phyloP scores from a whole-genome alignment of 2,888 invertebrate species.

The Muscina levida region DNA sequence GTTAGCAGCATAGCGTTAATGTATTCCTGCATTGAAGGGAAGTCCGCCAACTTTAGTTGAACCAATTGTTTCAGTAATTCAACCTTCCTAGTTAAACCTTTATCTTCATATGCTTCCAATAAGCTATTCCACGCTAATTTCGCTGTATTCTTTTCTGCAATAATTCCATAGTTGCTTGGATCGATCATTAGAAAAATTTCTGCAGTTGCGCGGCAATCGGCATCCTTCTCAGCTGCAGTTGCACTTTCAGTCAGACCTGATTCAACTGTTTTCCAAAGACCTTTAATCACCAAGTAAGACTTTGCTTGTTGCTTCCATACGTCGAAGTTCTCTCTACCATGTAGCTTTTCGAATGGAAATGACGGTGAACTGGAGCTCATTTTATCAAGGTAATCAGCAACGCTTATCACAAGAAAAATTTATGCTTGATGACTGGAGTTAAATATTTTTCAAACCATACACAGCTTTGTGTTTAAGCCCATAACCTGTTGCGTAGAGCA shows the following conservation, averaged over 20 bases:
- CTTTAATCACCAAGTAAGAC: conserved; percentile 4
- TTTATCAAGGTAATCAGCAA: not conserved
- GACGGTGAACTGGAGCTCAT: not conserved
- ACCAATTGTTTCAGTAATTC: too few relatives aligned
- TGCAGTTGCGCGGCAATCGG: not conserved
- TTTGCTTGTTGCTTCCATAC: conserved; percentile 12
- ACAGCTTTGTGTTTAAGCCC: too few relatives aligned
- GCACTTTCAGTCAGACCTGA: not conserved
- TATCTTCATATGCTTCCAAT: conserved; percentile 3
- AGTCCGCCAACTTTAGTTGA: conserved; percentile 59
- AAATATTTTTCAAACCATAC: too few relatives aligned
- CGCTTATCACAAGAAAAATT: too few relatives aligned
- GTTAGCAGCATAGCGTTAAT: conserved; percentile 64
- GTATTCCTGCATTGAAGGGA: conserved; percentile 61
- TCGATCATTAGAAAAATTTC: conserved; percentile 18
- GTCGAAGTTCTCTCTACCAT: conserved; percentile 16
- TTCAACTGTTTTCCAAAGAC: conserved; percentile 30
- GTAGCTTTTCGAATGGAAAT: not conserved
- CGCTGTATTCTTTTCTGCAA: not conserved
- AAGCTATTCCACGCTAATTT: not conserved
- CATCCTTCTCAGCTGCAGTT: not conserved
- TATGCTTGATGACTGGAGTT: too few relatives aligned
- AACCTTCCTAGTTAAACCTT: too few relatives aligned
- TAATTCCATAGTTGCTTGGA: conserved; percentile 10
- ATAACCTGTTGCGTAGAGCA: too few relatives aligned